Evolutionary conservation across 2,888 invertebrate species (phyloP).

Genomic region (Timema podura): DNA sequence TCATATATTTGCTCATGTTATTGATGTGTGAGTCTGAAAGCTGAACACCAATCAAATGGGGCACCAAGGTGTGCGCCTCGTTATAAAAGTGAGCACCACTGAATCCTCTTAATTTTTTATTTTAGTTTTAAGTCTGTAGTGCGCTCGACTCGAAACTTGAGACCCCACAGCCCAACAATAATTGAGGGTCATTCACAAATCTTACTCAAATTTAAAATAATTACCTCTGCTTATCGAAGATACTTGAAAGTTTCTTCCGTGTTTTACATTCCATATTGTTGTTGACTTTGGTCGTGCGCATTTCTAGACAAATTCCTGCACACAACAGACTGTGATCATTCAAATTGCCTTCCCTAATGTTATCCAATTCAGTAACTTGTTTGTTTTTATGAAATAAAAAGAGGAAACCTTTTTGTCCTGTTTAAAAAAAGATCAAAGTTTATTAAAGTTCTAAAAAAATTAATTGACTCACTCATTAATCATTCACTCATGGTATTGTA

Average conservation of each 20-base stretch:
- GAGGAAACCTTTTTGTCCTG: conserved; percentile 12
- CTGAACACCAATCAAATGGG: conserved; percentile 15
- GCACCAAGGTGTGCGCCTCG: conserved; percentile 24
- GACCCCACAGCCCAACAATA: too few relatives aligned
- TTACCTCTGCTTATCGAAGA: too few relatives aligned
- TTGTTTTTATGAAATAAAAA: conserved; percentile 9
- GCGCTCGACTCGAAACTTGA: too few relatives aligned
- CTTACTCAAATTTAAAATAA: too few relatives aligned
- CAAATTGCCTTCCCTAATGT: conserved; percentile 47
- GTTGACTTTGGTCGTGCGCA: neutral
- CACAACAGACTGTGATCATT: conserved; percentile 50
- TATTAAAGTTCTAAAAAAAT: conserved; percentile 14
- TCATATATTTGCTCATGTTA: conserved; percentile 28
- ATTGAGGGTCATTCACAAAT: too few relatives aligned
- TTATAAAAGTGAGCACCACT: conserved; percentile 32
- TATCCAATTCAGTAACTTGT: conserved; percentile 13
- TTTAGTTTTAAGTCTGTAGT: too few relatives aligned
- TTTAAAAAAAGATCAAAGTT: neutral
- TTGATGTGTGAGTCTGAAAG: conserved; percentile 26
- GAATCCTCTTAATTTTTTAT: neutral
- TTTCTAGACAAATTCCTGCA: conserved; percentile 4
- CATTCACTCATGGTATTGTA: conserved; percentile 12
- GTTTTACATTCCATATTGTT: too few relatives aligned
- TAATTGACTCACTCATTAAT: conserved; percentile 23
- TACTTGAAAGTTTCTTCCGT: too few relatives aligned